phyloP scores from a whole-genome alignment of 2,797 vertebrate species.

The Typhlichthys subterraneus region DNA sequence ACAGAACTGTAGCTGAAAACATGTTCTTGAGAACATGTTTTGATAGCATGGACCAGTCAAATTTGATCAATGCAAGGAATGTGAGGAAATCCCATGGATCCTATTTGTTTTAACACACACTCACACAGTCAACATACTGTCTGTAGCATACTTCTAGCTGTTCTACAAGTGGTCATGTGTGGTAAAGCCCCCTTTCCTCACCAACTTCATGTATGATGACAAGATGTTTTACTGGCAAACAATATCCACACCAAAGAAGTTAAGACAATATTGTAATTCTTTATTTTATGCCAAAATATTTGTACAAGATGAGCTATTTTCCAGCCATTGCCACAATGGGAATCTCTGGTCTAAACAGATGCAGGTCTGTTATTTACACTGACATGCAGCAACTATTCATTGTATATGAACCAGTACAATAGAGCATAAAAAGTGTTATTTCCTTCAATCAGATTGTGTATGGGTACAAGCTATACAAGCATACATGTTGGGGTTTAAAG shows the following conservation, averaged over 20 bases:
- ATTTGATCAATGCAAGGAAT: not conserved
- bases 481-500: no score
- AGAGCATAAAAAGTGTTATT: not conserved
- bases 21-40: not conserved
- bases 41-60: not conserved
- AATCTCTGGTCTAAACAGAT: not conserved
- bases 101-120: no score
- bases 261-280: constrained; percentile 53
- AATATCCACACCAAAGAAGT: not conserved
- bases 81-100: no score
- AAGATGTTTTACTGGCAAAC: no score
- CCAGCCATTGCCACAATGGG: constrained; percentile 23
- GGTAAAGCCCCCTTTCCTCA: no score
- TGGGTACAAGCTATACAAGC: no score
- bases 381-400: constrained; percentile 9
- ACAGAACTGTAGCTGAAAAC: not conserved
- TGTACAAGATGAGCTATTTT: constrained; percentile 46
- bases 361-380: not conserved
- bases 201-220: no score
- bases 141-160: no score
- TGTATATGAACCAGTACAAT: constrained; percentile 3
- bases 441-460: no score
- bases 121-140: not conserved
- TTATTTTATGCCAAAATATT: constrained; percentile 64
- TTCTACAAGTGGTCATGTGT: no score